Evolutionary conservation across 1,140 invertebrate species (phyloP).

Genomic region (Saccostrea cuccullata): DNA sequence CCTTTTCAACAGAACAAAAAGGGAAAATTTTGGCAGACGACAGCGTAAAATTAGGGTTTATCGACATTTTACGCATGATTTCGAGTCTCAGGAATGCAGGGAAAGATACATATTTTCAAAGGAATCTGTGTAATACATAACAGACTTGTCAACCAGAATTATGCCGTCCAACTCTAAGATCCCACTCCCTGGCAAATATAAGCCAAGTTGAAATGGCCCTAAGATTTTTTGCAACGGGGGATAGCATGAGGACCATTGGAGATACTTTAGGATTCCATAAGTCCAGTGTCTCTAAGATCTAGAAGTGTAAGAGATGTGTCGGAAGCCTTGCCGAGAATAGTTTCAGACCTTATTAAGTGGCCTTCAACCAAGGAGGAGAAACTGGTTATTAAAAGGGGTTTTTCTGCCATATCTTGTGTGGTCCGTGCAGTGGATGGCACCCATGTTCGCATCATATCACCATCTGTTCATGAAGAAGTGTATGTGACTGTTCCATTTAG

Average conservation of each 20-base stretch:
- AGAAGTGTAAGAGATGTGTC: not conserved
- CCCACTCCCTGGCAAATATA: not conserved
- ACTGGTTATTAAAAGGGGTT: not conserved
- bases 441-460: no score
- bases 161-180: not conserved
- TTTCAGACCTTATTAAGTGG: not conserved
- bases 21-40: no score
- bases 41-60: no score
- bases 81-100: no score
- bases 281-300: not conserved
- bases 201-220: conserved; percentile 1
- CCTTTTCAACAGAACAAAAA: no score
- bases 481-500: no score
- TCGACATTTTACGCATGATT: no score
- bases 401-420: not conserved
- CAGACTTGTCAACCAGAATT: not conserved
- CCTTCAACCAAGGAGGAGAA: not conserved
- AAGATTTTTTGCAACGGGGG: not conserved
- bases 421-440: not conserved
- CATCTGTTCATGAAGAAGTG: no score
- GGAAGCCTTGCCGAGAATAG: not conserved
- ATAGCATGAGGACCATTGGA: not conserved
- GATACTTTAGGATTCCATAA: not conserved
- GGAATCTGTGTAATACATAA: no score
- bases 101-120: no score